Evolutionary conservation across 2,888 invertebrate species (phyloP).

Genomic region (Punctoribates punctum): DNA sequence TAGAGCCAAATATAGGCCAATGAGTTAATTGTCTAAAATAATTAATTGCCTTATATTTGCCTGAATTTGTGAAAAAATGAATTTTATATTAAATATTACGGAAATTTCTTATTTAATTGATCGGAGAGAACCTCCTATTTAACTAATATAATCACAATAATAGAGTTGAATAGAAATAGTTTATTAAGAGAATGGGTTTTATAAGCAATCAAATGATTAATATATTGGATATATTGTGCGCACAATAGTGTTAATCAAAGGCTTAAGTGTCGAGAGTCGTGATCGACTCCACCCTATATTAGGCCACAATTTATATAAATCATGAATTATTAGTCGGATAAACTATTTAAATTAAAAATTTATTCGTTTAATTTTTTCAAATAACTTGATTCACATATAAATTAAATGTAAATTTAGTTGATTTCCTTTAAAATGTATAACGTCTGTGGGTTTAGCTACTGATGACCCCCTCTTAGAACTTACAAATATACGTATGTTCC

Average conservation of each 20-base stretch:
- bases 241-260: slow-evolving; percentile 6
- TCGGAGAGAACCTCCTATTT: neutral
- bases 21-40: neutral
- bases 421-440: neutral
- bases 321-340: neutral
- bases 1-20: neutral
- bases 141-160: neutral
- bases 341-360: neutral
- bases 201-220: neutral
- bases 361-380: neutral
- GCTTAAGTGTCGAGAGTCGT: slow-evolving; percentile 14
- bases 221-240: neutral
- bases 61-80: neutral
- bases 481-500: neutral
- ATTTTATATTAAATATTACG: neutral
- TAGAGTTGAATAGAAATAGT: neutral
- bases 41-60: neutral
- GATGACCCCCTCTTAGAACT: neutral
- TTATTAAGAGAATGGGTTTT: neutral
- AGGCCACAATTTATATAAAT: neutral
- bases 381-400: neutral
- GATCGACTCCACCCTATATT: slow-evolving; percentile 6
- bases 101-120: neutral
- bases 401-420: neutral
- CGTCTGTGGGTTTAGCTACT: neutral